These are phyloP conservation scores for Ammospiza nelsoni DNA, from an alignment of 2,113 vertebrate genomes.

Conservation along the genomic window DNA sequence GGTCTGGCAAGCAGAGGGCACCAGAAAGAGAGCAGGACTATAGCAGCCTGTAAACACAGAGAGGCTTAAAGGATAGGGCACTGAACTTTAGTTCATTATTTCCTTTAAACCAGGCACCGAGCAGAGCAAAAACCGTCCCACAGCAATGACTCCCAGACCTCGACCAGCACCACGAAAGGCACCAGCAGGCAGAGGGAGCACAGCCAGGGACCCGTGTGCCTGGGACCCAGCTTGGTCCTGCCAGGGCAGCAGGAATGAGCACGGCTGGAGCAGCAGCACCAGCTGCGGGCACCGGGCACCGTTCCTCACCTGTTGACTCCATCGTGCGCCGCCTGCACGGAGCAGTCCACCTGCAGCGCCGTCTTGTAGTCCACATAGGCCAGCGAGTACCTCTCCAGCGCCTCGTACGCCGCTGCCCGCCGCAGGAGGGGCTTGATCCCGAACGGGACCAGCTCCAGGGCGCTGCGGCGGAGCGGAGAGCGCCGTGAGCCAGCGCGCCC, in stretches of 20 bases:
- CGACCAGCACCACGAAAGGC: not conserved
- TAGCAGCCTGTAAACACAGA: accelerated
- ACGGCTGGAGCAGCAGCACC: accelerated
- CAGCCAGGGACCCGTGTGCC: accelerated
- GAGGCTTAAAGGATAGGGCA: accelerated
- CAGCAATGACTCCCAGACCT: not conserved
- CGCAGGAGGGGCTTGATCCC: slow-evolving; percentile 88
- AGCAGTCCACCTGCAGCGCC: slow-evolving; percentile 83
- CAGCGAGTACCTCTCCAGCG: slow-evolving; percentile 84
- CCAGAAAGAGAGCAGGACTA: not conserved
- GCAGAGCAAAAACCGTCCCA: not conserved
- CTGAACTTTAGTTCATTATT: not conserved
- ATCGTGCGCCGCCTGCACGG: slow-evolving; percentile 83
- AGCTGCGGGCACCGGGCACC: too few relatives aligned
- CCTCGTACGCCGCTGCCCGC: slow-evolving; percentile 87
- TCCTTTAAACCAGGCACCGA: not conserved
- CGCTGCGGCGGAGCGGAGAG: slow-evolving; percentile 30
- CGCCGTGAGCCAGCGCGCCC: not conserved
- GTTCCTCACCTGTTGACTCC: slow-evolving; percentile 88
- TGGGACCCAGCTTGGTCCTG: accelerated
- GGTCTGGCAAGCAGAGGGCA: not conserved
- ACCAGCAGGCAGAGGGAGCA: accelerated
- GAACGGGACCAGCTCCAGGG: slow-evolving; percentile 83
- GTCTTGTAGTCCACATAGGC: slow-evolving; percentile 95
- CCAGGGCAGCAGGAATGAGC: accelerated